Evolutionary conservation across 2,797 vertebrate species (phyloP), one percentile per base, ranked within the genome.

Genomic region (Rhinophrynus dorsalis): DNA sequence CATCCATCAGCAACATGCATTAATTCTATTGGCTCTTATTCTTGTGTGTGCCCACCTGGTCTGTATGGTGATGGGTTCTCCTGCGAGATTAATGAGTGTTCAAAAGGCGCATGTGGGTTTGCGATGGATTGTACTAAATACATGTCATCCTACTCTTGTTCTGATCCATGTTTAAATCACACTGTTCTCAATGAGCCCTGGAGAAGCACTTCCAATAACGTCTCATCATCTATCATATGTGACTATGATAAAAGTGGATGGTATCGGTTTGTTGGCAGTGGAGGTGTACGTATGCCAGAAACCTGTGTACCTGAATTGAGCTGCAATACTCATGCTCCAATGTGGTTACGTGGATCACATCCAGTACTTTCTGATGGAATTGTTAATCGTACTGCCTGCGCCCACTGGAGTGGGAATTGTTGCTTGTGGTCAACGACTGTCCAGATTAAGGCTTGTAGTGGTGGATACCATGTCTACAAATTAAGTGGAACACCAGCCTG

Each of bases 381-480:
- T 17, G n/a, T 64, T 9, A 27, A 23, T n/a, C 12, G 23, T n/a
- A 51, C 61, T 2, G 23, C 47, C 0, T 64, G 61, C 20, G 61
- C 45, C 21, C 61, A 81, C 30, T 79, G 79, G 80, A 56, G 13
- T 0, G 61, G 18, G 0, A 0, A 70, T 48, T 83, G 83, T 59
- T 82, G 80, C 45, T 20, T 12, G 15, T 83, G 80, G 83, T 27
- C 65, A 2, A 5, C 27, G 0, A 6, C 42, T 0, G 21, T 84
- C 1, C 75, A 82, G 23, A 67, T 81, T 42, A 85, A 82, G 74
- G 81, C 84, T 20, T 85, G 82, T 5, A 0, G 2, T 0, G 71
- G 50, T 0, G 77, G 81, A 10, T 83, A 80, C 77, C 76, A 71
- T 0, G 74, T 84, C n/a, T 84, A 81, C 65, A 75, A 77, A 20